A percentile compares a stretch with the other conserved stretches of the same genome.
phyloP scores from a whole-genome alignment of 2,113 vertebrate species.

The Salvelinus fontinalis region DNA sequence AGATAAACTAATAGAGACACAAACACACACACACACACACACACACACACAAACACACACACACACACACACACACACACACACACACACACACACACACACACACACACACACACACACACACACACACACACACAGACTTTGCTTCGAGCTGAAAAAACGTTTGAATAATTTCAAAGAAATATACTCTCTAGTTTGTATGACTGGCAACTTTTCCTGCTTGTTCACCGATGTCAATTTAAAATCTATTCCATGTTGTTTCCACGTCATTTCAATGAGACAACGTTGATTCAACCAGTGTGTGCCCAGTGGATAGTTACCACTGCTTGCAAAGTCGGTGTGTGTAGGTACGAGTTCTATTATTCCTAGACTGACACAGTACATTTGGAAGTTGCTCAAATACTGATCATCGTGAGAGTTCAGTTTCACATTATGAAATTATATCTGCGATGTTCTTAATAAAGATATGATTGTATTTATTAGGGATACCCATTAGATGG shows the following conservation, averaged over 20 bases:
- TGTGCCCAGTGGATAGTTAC: background rate
- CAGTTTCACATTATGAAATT: too few relatives aligned
- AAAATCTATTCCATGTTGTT: too few relatives aligned
- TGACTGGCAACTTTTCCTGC: constrained; percentile 31
- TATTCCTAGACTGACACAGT: background rate
- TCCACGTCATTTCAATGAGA: too few relatives aligned
- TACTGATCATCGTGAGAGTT: background rate
- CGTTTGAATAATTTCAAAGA: constrained; percentile 1
- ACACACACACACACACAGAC: background rate
- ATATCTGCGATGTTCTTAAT: too few relatives aligned
- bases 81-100: background rate
- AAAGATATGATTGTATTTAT: too few relatives aligned
- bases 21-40: background rate
- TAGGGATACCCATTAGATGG: background rate
- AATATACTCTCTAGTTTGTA: background rate
- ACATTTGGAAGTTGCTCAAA: background rate
- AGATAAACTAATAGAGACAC: constrained; percentile 3
- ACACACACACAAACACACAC: background rate
- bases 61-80: constrained; percentile 1
- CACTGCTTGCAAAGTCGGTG: background rate
- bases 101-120: constrained; percentile 1
- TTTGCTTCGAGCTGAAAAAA: background rate
- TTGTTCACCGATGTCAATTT: background rate
- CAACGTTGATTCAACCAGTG: too few relatives aligned
- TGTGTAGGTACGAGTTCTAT: background rate